These are phyloP conservation scores for Apostichopus leukothele DNA, from an alignment of 53 echinoderm and acorn worm species.

Conservation along the genomic window DNA sequence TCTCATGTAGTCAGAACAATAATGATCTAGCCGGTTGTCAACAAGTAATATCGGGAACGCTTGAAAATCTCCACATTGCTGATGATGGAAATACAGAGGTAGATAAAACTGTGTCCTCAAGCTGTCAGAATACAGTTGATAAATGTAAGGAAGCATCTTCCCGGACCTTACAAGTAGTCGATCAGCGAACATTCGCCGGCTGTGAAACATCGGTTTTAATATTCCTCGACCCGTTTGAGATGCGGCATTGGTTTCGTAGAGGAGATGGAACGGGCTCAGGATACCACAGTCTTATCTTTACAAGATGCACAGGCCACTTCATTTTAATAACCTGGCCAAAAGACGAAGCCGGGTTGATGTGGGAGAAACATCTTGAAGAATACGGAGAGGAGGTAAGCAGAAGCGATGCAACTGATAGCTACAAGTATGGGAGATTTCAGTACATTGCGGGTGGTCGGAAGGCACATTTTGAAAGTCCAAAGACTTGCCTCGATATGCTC, in stretches of 20 bases:
- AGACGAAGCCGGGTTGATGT: background rate
- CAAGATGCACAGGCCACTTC: conserved; percentile 30
- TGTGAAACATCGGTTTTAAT: conserved; percentile 30
- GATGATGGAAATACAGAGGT: no score
- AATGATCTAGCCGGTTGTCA: no score
- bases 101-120: no score
- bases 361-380: conserved; percentile 27
- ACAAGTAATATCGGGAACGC: no score
- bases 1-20: no score
- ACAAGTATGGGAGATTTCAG: conserved; percentile 18
- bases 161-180: conserved; percentile 9
- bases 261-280: conserved; percentile 38
- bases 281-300: conserved; percentile 45
- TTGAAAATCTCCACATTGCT: no score
- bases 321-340: conserved; percentile 30
- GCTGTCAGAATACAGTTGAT: no score
- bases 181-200: conserved; percentile 37
- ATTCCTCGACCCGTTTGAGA: conserved; percentile 33
- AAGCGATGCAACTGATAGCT: conserved; percentile 11
- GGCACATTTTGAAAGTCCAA: background rate
- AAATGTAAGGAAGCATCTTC: background rate
- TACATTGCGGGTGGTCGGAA: conserved; percentile 4
- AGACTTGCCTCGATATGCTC: conserved; percentile 15
- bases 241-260: conserved; percentile 28
- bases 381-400: background rate